phyloP scores from a whole-genome alignment of 2,797 vertebrate species.

The Pseudochirops corinnae region DNA sequence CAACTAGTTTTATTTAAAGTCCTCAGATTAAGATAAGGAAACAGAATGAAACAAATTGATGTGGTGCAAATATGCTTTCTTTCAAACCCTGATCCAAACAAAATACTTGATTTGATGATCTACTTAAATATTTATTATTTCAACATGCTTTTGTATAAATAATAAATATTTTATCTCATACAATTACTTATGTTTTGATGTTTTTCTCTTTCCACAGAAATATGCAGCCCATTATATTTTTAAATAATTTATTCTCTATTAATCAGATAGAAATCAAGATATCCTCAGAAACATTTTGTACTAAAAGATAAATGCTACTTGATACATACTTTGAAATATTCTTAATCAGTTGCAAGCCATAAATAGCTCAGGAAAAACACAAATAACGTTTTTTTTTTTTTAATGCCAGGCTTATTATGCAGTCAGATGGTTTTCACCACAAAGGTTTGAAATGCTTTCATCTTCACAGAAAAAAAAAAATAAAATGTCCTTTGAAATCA shows the following conservation, averaged over 20 bases:
- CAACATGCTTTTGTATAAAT: conserved; percentile 34
- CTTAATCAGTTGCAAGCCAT: conserved; percentile 57
- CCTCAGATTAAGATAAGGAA: conserved; percentile 24
- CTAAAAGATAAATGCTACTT: conserved; percentile 71
- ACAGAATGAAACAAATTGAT: conserved; percentile 57
- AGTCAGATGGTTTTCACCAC: conserved; percentile 62
- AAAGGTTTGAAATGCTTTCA: conserved; percentile 73
- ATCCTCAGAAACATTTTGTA: conserved; percentile 63
- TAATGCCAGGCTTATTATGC: conserved; percentile 64
- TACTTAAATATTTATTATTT: conserved; percentile 65
- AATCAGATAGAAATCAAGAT: conserved; percentile 71
- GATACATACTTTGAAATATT: conserved; percentile 68
- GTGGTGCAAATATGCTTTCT: conserved; percentile 30
- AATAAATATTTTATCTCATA: conserved; percentile 61
- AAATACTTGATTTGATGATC: conserved; percentile 44
- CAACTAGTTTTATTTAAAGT: not conserved
- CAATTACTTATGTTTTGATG: conserved; percentile 40
- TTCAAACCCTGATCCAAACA: conserved; percentile 67
- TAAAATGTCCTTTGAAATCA: conserved; percentile 82
- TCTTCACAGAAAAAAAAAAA: conserved; percentile 73
- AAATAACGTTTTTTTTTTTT: conserved; percentile 68
- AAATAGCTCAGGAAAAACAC: conserved; percentile 66
- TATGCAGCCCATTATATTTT: conserved; percentile 52
- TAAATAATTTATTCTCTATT: conserved; percentile 63
- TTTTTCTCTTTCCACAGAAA: conserved; percentile 40